Base-by-base conservation (phyloP, 1,140 invertebrate genomes). In the Watersipora subatra region DNA sequence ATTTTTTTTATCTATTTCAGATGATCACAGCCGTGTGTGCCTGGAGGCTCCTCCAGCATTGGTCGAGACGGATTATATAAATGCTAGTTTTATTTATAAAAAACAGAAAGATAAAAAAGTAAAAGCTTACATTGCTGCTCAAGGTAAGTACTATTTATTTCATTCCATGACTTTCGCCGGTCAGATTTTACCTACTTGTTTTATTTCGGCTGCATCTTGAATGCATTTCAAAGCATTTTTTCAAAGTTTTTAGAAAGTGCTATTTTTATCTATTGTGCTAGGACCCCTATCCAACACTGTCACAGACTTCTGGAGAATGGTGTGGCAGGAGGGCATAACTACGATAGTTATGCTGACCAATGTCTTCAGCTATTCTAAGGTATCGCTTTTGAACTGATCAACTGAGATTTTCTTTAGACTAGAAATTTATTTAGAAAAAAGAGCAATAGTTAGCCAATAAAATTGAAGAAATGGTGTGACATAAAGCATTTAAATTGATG, bases 241-340 rank as follows among this genome's bases (percentile, higher is more conserved):
- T n/a, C n/a, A n/a, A n/a, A n/a, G n/a, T n/a, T n/a, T n/a, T n/a
- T n/a, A n/a, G 7, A 12, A 46, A 46, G 34, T 12, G n/a, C 7
- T 46, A 12, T 46, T n/a, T 46, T 12, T 46, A 12, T 46, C 34
- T 12, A 12, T 46, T 7, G 7, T 46, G 34, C n/a, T 46, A 78
- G 76, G 75, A 30, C 75, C 76, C 62, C 74, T 70, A 58, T 69
- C 68, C 66, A 64, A 72, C 19, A 80, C 78, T 3, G 65, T 80
- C 55, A 56, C 70, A 24, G 71, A 73, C 62, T 69, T 71, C 64
- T 73, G 71, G 70, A 66, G 69, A 19, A 72, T 73, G 71, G 62
- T 72, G 19, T 73, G 72, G 72, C 70, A 72, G 62, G 64, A 67
- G 24, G 30, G 67, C 27, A 57, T 56, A 7, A 59, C 28, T 7